Base-by-base conservation (phyloP, 2,888 invertebrate species). In the Luperina nickerlii region DNA sequence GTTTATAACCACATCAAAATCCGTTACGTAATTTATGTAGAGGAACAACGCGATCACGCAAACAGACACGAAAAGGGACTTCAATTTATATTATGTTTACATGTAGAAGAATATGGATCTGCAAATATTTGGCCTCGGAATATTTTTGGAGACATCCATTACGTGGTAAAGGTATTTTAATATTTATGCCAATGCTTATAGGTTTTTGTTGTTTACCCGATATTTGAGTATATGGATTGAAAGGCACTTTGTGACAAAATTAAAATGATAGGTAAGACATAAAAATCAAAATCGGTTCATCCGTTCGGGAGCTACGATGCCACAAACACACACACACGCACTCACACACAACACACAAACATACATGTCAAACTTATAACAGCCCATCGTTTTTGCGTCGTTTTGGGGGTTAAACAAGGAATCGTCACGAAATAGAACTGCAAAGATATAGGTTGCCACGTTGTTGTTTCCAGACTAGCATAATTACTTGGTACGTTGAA, bases 41-140 rank as follows among this genome's bases (percentile, higher is more conserved):
- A 38, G 32, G 4, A 63, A 63, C n/a, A 18, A 20, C 9, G 9
- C 9, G 32, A 3, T 9, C 63, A n/a, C 32, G 32, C 3, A 20
- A 4, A 18, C 27, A 18, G 8, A 63, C 9, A 4, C 18, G 3
- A 38, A 38, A 65, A 20, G 20, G 20, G 5, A 27, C 20, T 38
- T 38, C 9, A 65, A 38, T 60, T n/a, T 60, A 27, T 65, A 20
- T 9, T 65, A 32, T 67, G 11, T n/a, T 68, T 15, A 48, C 48
- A 48, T 48, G 5, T 20, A 63, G 3, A 54, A 80, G 38, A 57
- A 84, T 79, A 65, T 73, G 60, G 63, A 73, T 51, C 54, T 71
- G 20, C 27, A 63, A 84, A 84, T 78, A 66, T 77, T 83, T 67
- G 57, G 1, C 11, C 6, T 45, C 13, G 63, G 27, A 20, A 84